These are phyloP conservation scores for Caenorhabditis parvicauda DNA, from an alignment of 2,888 invertebrate species.

Conservation along the genomic window DNA sequence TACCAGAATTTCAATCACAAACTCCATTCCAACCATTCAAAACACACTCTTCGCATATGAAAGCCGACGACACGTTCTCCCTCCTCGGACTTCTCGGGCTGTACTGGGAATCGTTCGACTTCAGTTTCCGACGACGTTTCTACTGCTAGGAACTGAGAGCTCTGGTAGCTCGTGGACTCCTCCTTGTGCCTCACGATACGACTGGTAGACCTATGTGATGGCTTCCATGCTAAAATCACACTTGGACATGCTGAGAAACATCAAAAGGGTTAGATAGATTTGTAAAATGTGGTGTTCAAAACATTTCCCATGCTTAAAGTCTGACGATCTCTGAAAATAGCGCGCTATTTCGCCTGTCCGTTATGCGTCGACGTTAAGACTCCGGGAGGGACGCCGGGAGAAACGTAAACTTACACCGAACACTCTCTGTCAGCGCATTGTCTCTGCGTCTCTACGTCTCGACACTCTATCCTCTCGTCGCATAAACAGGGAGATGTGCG, in stretches of 20 bases:
- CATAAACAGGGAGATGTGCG: no score
- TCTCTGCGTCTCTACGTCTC: no score
- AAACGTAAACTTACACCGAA: no score
- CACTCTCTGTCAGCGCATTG: no score
- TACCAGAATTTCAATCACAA: not conserved
- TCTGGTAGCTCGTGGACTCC: no score
- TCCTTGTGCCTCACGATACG: conserved; percentile 31
- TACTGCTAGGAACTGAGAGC: conserved; percentile 25
- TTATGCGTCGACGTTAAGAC: no score
- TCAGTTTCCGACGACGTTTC: conserved; percentile 18
- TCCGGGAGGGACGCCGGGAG: no score
- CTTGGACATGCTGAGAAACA: no score
- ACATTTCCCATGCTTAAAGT: not conserved
- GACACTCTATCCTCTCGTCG: no score
- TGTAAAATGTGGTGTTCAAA: no score
- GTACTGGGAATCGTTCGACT: conserved; percentile 38
- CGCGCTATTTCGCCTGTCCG: no score
- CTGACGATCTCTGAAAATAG: not conserved
- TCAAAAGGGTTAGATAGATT: no score
- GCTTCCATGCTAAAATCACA: not conserved
- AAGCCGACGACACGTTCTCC: conserved; percentile 50
- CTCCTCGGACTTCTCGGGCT: conserved; percentile 40
- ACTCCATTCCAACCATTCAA: not conserved
- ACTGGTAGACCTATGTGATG: conserved; percentile 23
- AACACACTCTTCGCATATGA: conserved; percentile 49